phyloP scores from a whole-genome alignment of 2,888 invertebrate species.

The Calliopum simillimum region DNA sequence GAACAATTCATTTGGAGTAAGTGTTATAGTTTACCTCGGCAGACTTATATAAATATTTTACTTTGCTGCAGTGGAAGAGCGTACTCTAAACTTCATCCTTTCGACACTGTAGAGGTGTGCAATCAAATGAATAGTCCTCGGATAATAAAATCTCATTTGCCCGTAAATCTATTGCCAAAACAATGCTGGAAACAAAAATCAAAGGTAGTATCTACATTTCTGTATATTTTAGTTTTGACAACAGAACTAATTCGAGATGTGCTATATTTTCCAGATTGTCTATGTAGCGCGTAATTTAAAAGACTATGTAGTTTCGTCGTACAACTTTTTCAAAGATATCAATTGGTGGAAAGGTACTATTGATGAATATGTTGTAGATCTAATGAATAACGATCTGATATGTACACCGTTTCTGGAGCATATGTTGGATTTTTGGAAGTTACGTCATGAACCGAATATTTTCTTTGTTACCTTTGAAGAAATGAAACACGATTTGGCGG shows the following conservation, averaged over 20 bases:
- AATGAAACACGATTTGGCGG: slow-evolving; percentile 51
- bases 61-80: too few relatives aligned
- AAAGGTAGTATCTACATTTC: slow-evolving; percentile 37
- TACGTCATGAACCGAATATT: slow-evolving; percentile 50
- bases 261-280: slow-evolving; percentile 71
- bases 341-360: slow-evolving; percentile 65
- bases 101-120: background rate
- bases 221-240: too few relatives aligned
- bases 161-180: slow-evolving; percentile 48
- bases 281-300: slow-evolving; percentile 87
- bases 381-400: slow-evolving; percentile 43
- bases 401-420: slow-evolving; percentile 52
- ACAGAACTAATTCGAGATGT: too few relatives aligned
- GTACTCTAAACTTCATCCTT: too few relatives aligned
- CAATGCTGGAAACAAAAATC: slow-evolving; percentile 48
- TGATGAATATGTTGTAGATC: slow-evolving; percentile 60
- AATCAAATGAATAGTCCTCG: slow-evolving; percentile 44
- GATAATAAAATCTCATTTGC: slow-evolving; percentile 52
- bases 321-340: slow-evolving; percentile 74
- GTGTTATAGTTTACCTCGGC: slow-evolving; percentile 1
- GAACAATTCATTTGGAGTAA: slow-evolving; percentile 48
- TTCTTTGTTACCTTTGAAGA: slow-evolving; percentile 56
- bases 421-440: slow-evolving; percentile 54
- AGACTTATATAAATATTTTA: too few relatives aligned
- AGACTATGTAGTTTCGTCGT: slow-evolving; percentile 84